Conservation (phyloP, 1,140 invertebrate genomes). For the Tetramorium alpestre region DNA sequence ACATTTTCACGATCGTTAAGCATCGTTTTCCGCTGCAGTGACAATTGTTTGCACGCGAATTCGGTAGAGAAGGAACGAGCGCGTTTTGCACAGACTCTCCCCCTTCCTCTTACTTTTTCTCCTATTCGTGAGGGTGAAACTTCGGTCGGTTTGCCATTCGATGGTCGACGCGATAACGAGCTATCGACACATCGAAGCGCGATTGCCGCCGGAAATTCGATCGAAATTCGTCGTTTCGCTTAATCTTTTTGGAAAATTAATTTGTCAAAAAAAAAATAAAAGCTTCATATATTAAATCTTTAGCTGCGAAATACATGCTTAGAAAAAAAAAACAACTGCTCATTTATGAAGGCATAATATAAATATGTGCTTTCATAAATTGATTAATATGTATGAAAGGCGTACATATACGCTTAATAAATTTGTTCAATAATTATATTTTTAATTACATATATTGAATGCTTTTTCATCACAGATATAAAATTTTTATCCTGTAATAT, state of each 20-base stretch:
- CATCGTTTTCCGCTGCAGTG: conserved; percentile 61
- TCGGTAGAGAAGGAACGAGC: conserved; percentile 36
- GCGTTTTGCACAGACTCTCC: conserved; percentile 58
- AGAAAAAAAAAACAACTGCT: too few relatives aligned
- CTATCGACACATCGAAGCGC: conserved; percentile 39
- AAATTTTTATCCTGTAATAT: background rate
- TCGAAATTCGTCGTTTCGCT: conserved; percentile 1
- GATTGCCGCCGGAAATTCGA: conserved; percentile 46
- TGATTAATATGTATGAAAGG: too few relatives aligned
- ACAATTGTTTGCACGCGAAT: conserved; percentile 53
- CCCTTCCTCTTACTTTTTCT: conserved; percentile 21
- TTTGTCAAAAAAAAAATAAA: background rate
- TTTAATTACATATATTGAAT: background rate
- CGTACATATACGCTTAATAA: too few relatives aligned
- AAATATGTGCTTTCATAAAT: too few relatives aligned
- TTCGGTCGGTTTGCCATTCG: conserved; percentile 51
- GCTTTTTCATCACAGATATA: background rate
- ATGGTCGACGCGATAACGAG: conserved; percentile 43
- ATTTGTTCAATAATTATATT: background rate
- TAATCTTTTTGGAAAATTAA: conserved; percentile 57
- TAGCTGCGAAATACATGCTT: too few relatives aligned
- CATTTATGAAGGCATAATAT: too few relatives aligned
- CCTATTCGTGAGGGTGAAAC: conserved; percentile 17
- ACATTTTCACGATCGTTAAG: conserved; percentile 66
- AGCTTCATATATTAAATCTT: background rate